Conservation (phyloP, 1,140 invertebrate genomes). For the Megalonaias nervosa region DNA sequence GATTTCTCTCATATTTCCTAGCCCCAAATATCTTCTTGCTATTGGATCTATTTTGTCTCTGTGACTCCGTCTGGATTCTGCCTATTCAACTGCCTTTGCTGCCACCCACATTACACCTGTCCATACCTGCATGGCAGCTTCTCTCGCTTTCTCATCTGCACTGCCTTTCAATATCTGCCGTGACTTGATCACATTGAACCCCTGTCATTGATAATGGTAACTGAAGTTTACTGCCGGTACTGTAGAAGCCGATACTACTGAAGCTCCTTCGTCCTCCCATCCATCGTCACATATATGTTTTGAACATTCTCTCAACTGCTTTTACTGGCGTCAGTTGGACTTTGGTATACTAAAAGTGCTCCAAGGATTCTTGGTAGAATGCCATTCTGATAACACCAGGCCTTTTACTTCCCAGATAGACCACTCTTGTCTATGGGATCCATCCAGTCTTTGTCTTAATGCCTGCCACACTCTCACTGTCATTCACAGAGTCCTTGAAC, state of each 20-base stretch:
- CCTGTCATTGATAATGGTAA: slow-evolving; percentile 21
- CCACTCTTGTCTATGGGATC: slow-evolving; percentile 22
- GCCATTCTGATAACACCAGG: slow-evolving; percentile 38
- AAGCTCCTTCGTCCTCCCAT: slow-evolving; percentile 27
- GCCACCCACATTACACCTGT: slow-evolving; percentile 15
- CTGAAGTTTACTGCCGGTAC: slow-evolving; percentile 18
- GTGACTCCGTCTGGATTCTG: slow-evolving; percentile 23
- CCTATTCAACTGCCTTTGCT: slow-evolving; percentile 4
- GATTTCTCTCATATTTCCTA: slow-evolving; percentile 1
- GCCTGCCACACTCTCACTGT: slow-evolving; percentile 13
- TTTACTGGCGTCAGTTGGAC: background rate
- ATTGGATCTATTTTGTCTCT: slow-evolving; percentile 4
- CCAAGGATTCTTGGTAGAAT: slow-evolving; percentile 26
- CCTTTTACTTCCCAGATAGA: slow-evolving; percentile 36
- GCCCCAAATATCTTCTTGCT: background rate
- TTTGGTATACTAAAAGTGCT: background rate
- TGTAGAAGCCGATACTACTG: slow-evolving; percentile 31
- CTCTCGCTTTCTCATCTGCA: slow-evolving; percentile 17
- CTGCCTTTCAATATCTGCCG: slow-evolving; percentile 31
- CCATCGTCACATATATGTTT: background rate
- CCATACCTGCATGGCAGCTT: slow-evolving; percentile 1
- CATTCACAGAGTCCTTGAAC: slow-evolving; percentile 18
- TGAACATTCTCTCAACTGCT: too few relatives aligned
- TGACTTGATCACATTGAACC: slow-evolving; percentile 30
- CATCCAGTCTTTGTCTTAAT: slow-evolving; percentile 23